Base-by-base conservation (phyloP, 2,113 vertebrate species). In the Herpailurus yagouaroundi region DNA sequence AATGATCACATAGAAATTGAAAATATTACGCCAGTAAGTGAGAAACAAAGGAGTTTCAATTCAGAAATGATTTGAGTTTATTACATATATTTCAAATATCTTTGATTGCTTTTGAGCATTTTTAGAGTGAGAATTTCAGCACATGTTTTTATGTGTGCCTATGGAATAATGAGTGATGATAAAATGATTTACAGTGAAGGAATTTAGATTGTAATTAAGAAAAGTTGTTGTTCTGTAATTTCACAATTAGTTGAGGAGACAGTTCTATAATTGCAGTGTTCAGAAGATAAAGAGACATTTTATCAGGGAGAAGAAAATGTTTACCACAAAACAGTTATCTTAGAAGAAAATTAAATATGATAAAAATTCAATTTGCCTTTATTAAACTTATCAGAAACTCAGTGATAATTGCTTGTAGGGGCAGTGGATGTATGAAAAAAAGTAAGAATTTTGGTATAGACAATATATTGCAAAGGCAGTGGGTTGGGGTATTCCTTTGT, bases 351-450 rank as follows among this genome's bases (percentile, higher is more conserved):
- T 81, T 81, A 89, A 60, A 82, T 84, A 33, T 92, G 57, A 90
- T 77, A 66, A 64, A 96, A 64, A 31, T 96, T 96, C 38, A 89
- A 52, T 94, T 90, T 77, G 4, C 41, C 27, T 57, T 55, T 4
- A 48, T 87, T 63, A 80, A 79, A 95, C 55, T 60, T 60, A 84
- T 69, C 89, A 85, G 25, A 92, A 96, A 81, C 16, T 66, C 66
- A 89, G 1, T 63, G 33, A 71, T 71, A 82, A 71, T 1, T 19
- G 0, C 5, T 27, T 41, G 15, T 16, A 55, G 10, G 23, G 8
- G n/a, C 10, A 5, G 19, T 55, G 69, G 68, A 81, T 18, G 89
- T 27, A 38, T n/a, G 29, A n/a, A 92, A 63, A 4, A 57, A 57
- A 1, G 36, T 76, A 92, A 76, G 33, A 94, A 69, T 94, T 88